Evolutionary conservation across 92 coral and sea anemone species (phyloP).

Genomic region (Blastomussa wellsi): DNA sequence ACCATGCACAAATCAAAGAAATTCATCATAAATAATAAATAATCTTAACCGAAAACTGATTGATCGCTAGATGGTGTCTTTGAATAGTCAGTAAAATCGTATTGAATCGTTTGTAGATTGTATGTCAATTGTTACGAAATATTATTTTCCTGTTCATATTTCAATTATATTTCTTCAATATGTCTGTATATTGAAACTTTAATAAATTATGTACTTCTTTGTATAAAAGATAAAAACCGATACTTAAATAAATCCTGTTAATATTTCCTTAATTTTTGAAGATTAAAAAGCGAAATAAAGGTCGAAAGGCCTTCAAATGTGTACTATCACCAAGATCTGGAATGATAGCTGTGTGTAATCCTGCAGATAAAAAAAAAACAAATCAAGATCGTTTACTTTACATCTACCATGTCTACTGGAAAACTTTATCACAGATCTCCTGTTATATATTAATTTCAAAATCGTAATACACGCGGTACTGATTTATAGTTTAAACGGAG

Average conservation of each 20-base stretch:
- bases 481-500: background rate
- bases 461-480: background rate
- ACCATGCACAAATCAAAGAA: too few species aligned
- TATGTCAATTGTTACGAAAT: background rate
- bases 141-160: background rate
- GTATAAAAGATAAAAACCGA: background rate
- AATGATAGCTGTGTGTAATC: background rate
- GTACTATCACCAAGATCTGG: background rate
- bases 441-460: too few species aligned
- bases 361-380: background rate
- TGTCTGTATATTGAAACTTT: background rate
- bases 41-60: too few species aligned
- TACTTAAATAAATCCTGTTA: background rate
- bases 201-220: background rate
- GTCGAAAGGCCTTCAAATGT: background rate
- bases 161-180: background rate
- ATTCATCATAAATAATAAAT: too few species aligned
- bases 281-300: background rate
- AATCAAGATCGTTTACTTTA: background rate
- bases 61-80: background rate
- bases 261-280: background rate
- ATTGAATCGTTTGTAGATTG: background rate
- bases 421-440: background rate
- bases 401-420: background rate
- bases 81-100: background rate